Evolutionary conservation across 1,140 invertebrate species (phyloP).

Genomic region (Diabrotica virgifera): DNA sequence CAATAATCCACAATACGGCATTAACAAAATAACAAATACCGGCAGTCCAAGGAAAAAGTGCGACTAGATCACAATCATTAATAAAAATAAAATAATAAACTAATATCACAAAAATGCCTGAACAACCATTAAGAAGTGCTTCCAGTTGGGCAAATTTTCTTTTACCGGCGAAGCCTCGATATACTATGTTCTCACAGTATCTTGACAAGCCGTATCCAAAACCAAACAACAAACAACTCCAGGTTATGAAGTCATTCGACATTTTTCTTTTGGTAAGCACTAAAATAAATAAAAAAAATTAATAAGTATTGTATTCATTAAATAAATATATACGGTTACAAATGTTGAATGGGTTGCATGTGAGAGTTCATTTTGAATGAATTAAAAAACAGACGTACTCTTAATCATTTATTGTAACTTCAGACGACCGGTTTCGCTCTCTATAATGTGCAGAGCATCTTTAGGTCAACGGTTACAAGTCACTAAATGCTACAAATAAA

Average conservation of each 20-base stretch:
- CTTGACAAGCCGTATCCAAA: constrained; percentile 35
- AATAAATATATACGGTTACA: too few species aligned
- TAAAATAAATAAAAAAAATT: constrained; percentile 19
- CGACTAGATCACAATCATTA: constrained; percentile 24
- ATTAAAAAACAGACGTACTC: too few species aligned
- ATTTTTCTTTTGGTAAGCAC: constrained; percentile 26
- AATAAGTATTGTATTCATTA: too few species aligned
- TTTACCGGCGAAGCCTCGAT: constrained; percentile 29
- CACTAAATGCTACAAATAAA: too few species aligned
- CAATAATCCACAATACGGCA: constrained; percentile 29
- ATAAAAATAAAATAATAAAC: constrained; percentile 38
- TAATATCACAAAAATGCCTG: constrained; percentile 32
- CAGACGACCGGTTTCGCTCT: too few species aligned
- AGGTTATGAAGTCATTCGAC: constrained; percentile 34
- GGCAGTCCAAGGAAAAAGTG: constrained; percentile 8
- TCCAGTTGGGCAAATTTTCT: constrained; percentile 28
- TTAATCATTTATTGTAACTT: too few species aligned
- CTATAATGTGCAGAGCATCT: too few species aligned
- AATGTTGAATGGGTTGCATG: too few species aligned
- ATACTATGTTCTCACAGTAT: constrained; percentile 31
- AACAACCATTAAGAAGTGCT: constrained; percentile 31
- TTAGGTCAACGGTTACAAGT: too few species aligned
- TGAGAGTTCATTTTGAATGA: too few species aligned
- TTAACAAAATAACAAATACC: constrained; percentile 27
- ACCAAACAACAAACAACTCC: constrained; percentile 36